Evolutionary conservation across 2,113 vertebrate species (phyloP).

Genomic region (Odontophorus gujanensis): DNA sequence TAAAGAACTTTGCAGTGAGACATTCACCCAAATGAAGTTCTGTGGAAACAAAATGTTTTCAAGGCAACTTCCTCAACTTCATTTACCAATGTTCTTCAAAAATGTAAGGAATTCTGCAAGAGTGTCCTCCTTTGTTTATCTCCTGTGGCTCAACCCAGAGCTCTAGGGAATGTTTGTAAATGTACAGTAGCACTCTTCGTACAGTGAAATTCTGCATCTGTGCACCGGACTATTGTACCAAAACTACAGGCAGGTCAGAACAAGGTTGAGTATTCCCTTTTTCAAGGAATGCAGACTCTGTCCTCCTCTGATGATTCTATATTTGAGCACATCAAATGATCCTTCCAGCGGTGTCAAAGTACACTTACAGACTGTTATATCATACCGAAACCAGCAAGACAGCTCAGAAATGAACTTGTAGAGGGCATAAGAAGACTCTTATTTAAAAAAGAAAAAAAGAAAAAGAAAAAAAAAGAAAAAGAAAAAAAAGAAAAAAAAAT

Average conservation of each 20-base stretch:
- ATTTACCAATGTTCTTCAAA: slow-evolving; percentile 77
- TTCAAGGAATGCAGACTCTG: slow-evolving; percentile 74
- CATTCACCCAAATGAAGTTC: slow-evolving; percentile 68
- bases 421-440: slow-evolving; percentile 77
- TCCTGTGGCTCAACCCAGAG: slow-evolving; percentile 69
- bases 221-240: slow-evolving; percentile 76
- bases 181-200: slow-evolving; percentile 81
- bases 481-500: slow-evolving; percentile 3
- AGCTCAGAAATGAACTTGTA: slow-evolving; percentile 80
- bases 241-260: slow-evolving; percentile 64
- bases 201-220: slow-evolving; percentile 74
- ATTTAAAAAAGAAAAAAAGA: slow-evolving; percentile 12
- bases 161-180: slow-evolving; percentile 85
- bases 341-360: slow-evolving; percentile 78
- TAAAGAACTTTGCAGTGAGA: slow-evolving; percentile 75
- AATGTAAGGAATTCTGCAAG: slow-evolving; percentile 76
- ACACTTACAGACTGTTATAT: slow-evolving; percentile 86
- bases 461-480: neutral
- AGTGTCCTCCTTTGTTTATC: slow-evolving; percentile 72
- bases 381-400: slow-evolving; percentile 95
- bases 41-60: slow-evolving; percentile 73
- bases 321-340: slow-evolving; percentile 90
- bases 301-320: slow-evolving; percentile 76
- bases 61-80: slow-evolving; percentile 77
- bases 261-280: slow-evolving; percentile 72